Base-by-base conservation (phyloP, 2,797 vertebrate species). In the Smutsia temminckii region DNA sequence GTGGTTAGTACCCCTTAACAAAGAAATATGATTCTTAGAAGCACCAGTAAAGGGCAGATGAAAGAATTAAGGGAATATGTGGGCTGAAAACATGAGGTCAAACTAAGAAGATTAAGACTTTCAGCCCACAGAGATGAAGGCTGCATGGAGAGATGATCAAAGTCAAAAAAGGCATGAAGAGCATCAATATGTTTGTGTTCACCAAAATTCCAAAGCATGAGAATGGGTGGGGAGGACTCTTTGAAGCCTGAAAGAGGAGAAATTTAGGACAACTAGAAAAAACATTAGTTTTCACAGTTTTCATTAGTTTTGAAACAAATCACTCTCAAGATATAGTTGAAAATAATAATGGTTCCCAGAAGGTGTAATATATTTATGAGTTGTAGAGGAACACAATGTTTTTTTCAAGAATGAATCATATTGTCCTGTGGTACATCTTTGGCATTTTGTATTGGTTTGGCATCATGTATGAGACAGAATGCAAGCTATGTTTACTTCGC, bases 61-160 rank as follows among this genome's bases (percentile, higher is more conserved):
- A 92, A 97, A 97, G 95, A 93, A 95, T 29, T 32, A 49, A 95
- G 91, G 84, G 79, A 80, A 53, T 91, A 68, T 14, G 81, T 89
- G 85, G 75, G 90, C 90, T 96, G 89, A 78, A 46, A 86, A 74
- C 93, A 78, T 49, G 95, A 93, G 96, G 97, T 97, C 95, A 96
- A 87, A 96, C 72, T 93, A 96, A 96, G 95, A 97, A 97, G 96
- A 97, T 97, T 97, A 96, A 95, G 93, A 91, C 86, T 94, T 95
- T 55, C 40, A 64, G 83, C 93, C 57, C 34, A 79, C 79, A 51
- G 89, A 95, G 96, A 87, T 55, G 95, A 95, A 96, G 95, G 75
- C 92, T 79, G 75, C 92, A 81, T 27, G 55, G 92, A 57, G 94
- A 89, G 92, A 87, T 85, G 96, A 96, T 97, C 96, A 98, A 96